These are phyloP conservation scores for Lamellibrachia satsuma DNA, from an alignment of 2,888 invertebrate genomes.

Conservation along the genomic window DNA sequence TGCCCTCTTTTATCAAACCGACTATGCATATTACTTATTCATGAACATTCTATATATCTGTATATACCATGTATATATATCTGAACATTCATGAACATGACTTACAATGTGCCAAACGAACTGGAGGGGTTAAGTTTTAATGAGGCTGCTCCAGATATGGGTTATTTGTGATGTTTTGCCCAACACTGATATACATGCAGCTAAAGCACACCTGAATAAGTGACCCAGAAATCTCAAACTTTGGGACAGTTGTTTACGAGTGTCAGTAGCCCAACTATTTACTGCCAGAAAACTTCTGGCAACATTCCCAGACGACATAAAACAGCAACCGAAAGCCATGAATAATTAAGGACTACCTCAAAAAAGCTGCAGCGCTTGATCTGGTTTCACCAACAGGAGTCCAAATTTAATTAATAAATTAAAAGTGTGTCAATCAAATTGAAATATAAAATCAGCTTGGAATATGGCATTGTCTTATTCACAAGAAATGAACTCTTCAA, in stretches of 20 bases:
- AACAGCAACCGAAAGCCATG: not conserved
- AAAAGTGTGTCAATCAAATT: not conserved
- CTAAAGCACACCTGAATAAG: not conserved
- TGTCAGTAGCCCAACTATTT: not conserved
- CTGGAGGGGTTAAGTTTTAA: not conserved
- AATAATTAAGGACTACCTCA: not conserved
- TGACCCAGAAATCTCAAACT: conserved; percentile 2
- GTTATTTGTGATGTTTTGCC: not conserved
- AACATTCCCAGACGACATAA: not conserved
- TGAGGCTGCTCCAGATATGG: not conserved
- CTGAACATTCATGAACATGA: no score
- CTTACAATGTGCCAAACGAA: no score
- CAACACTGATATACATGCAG: not conserved
- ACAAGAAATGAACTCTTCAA: not conserved
- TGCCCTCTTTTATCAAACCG: no score
- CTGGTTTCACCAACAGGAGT: not conserved
- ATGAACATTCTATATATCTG: no score
- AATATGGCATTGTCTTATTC: not conserved
- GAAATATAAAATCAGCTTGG: not conserved
- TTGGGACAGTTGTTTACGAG: not conserved
- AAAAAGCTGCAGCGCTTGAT: not conserved
- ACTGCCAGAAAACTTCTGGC: not conserved
- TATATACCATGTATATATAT: no score
- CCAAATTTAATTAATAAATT: not conserved
- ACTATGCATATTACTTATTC: no score